Evolutionary conservation across 1,140 invertebrate species (phyloP), one percentile per base, ranked within the genome.

Genomic region (Drepana arcuata): DNA sequence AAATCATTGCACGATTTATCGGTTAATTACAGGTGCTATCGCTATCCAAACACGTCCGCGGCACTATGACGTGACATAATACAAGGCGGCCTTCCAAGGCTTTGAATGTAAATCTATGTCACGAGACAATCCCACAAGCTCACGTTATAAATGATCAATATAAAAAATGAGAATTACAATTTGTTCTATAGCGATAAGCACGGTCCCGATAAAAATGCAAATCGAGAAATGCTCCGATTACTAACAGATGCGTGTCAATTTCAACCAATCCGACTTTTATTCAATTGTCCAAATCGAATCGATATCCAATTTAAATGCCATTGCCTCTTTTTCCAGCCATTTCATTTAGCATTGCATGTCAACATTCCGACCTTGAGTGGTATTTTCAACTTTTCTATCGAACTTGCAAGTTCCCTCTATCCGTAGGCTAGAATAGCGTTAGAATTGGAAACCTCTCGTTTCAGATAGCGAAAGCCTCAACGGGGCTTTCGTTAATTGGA

Each of bases 401-500:
- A 51, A 51, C 44, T 43, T 56, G 23, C 30, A 48, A 41, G 49
- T 55, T 64, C 50, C 53, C 56, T 41, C 40, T 61, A 54, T 52
- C 38, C 56, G 50, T 77, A 77, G 71, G 72, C 58, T 58, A n/a
- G n/a, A n/a, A n/a, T n/a, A 67, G 56, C 75, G 73, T 77, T 72
- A 78, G 77, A 70, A 77, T 78, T 75, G 72, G 74, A 78, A 80
- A 75, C 64, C 66, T 79, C 73, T 82, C 56, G 61, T 82, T 82
- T 78, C 78, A 82, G 78, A 82, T 79, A 74, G 67, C 48, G 61
- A 65, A 53, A 56, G 54, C 73, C 64, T 70, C 64, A 68, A 40
- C 54, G 67, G 69, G 73, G 71, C 74, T 78, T 75, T 78, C 69
- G 59, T 65, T 66, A 60, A 55, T 58, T 60, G 68, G 68, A 56